Conservation (phyloP, 2,113 vertebrate genomes). For the Catharus minimus region DNA sequence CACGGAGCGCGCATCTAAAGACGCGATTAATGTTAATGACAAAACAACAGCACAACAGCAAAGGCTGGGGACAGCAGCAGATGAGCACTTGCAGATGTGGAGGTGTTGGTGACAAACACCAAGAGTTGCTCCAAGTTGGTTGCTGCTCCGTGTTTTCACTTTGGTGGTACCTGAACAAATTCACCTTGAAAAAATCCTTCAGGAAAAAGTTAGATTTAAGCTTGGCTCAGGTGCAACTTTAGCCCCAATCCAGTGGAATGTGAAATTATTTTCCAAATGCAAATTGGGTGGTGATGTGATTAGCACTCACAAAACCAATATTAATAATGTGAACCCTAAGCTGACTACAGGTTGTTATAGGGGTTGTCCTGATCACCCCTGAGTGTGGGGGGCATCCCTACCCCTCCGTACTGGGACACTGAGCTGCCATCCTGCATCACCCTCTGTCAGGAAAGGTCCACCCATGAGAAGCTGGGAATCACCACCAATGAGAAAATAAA, state of each 20-base stretch:
- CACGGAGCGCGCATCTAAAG: not conserved
- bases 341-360: accelerated
- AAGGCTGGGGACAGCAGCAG: not conserved
- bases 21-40: not conserved
- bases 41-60: not conserved
- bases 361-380: not conserved
- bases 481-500: not conserved
- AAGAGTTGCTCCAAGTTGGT: not conserved
- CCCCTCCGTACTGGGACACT: accelerated
- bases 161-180: not conserved
- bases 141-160: not conserved
- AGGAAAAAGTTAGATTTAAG: not conserved
- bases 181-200: not conserved
- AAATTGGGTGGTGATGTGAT: not conserved
- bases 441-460: not conserved
- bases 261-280: not conserved
- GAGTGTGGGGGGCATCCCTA: accelerated
- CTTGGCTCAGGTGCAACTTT: not conserved
- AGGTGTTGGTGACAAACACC: accelerated
- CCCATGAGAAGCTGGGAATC: not conserved
- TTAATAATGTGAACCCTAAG: not conserved
- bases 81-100: not conserved
- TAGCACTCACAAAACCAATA: not conserved
- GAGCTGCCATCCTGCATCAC: not conserved
- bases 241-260: not conserved